Conservation (phyloP, 2,113 vertebrate species). For the Podilymbus podiceps region DNA sequence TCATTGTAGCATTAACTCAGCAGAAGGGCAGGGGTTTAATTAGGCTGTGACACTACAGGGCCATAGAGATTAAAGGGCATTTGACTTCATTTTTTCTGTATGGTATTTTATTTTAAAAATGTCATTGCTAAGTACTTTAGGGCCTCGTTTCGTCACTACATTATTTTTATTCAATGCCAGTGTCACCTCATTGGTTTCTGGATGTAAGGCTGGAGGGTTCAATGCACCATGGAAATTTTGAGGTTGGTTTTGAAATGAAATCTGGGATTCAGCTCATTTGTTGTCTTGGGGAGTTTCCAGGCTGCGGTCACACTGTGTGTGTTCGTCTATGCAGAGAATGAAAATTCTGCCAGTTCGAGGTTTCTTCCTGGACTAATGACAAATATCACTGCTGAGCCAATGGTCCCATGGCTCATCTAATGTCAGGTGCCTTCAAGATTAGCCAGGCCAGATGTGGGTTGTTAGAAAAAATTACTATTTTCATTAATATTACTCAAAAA, state of each 20-base stretch:
- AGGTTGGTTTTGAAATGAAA: constrained; percentile 63
- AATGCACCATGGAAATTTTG: constrained; percentile 50
- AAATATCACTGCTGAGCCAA: constrained; percentile 44
- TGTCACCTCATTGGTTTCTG: constrained; percentile 58
- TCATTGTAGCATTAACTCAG: background rate
- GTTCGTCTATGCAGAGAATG: constrained; percentile 48
- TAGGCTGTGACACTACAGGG: background rate
- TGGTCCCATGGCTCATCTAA: background rate
- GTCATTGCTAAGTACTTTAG: background rate
- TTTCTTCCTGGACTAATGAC: constrained; percentile 60
- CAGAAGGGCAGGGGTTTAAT: background rate
- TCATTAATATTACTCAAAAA: constrained; percentile 24
- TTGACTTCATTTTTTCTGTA: background rate
- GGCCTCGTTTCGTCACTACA: constrained; percentile 8
- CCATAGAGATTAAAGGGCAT: constrained; percentile 8
- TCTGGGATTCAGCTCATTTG: constrained; percentile 65
- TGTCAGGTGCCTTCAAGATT: constrained; percentile 62
- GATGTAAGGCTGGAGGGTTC: constrained; percentile 34
- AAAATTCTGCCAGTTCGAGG: constrained; percentile 60
- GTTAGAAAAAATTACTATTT: constrained; percentile 40
- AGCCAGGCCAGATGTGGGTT: constrained; percentile 42
- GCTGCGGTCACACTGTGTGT: constrained; percentile 67
- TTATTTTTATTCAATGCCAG: constrained; percentile 50
- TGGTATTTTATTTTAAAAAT: constrained; percentile 32
- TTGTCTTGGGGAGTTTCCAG: constrained; percentile 57